Percentiles rank a stretch among this genome's conserved stretches.
phyloP scores from a whole-genome alignment of 30 jellyfish, hydroid and myxozoan species.

The Mastigias papua region DNA sequence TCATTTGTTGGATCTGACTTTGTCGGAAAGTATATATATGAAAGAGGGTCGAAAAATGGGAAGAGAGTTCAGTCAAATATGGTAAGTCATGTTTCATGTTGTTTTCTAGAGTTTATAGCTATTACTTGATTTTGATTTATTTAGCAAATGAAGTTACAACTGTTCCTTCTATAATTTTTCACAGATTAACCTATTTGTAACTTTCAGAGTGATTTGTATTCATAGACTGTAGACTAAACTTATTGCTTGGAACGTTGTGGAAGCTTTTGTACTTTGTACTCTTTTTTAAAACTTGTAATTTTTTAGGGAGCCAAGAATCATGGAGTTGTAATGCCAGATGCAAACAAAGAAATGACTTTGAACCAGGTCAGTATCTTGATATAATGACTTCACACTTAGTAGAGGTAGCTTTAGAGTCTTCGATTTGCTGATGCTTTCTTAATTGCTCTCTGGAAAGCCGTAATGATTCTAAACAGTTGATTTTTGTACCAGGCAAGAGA shows the following conservation, averaged over 20 bases:
- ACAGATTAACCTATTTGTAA: too few relatives aligned
- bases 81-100: constrained; percentile 37
- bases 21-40: constrained; percentile 91
- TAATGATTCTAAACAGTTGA: too few relatives aligned
- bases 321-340: constrained; percentile 97
- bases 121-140: too few relatives aligned
- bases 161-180: too few relatives aligned
- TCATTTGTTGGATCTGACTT: constrained; percentile 96
- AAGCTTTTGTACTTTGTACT: neutral
- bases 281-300: neutral
- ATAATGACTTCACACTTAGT: neutral
- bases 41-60: constrained; percentile 87
- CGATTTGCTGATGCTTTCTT: too few relatives aligned
- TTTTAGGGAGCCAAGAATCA: constrained; percentile 94
- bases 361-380: constrained; percentile 61
- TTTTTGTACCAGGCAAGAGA: too few relatives aligned
- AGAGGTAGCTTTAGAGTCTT: too few relatives aligned
- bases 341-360: constrained; percentile 93
- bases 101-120: neutral
- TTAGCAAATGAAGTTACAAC: too few relatives aligned
- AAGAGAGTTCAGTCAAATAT: constrained; percentile 94
- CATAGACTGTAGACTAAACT: too few relatives aligned
- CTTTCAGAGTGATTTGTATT: too few relatives aligned
- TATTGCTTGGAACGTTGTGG: neutral
- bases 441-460: too few relatives aligned